Base-by-base conservation (phyloP, 2,113 vertebrate species). In the Pteruthius melanotis region DNA sequence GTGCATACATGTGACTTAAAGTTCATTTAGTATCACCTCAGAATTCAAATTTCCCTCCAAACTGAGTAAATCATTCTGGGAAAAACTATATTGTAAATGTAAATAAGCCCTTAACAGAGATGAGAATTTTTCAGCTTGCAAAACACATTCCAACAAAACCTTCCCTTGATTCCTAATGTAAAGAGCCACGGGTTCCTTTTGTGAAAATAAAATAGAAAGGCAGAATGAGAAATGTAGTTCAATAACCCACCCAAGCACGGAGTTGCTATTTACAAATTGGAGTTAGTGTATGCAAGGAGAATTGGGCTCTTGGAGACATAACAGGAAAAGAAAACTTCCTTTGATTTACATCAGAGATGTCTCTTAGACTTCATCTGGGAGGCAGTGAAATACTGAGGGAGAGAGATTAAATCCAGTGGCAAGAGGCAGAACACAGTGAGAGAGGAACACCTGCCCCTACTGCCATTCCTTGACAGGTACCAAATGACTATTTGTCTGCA, bases 261-360 rank as follows among this genome's bases (percentile, higher is more conserved):
- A 80, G 54, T 35, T 84, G 45, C 53, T 78, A 45, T 71, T 93
- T 90, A 83, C 82, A 90, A 88, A 84, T n/a, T 27, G 31, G 44
- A 79, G 72, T 45, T 61, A 60, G 61, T 7, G 13, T 72, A 45
- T 28, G 40, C 52, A 75, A 75, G 70, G 33, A 69, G 52, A 93
- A 94, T 4, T 78, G 52, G 37, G 47, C 12, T 92, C 23, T 71
- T 72, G 59, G 80, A 96, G 94, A 90, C 83, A 77, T 53, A 96
- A 94, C 80, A 95, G 85, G 88, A 97, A 96, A 95, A 93, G 77
- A 90, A 95, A 90, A 75, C 49, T 71, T 90, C 89, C 83, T 90
- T 53, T 60, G 37, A 68, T 88, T 94, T 92, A 89, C 15, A 76
- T 78, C 26, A 92, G 63, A 64, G 39, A 47, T 81, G 27, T 35